Base-by-base conservation (phyloP, 2,113 vertebrate genomes). In the Misgurnus anguillicaudatus region DNA sequence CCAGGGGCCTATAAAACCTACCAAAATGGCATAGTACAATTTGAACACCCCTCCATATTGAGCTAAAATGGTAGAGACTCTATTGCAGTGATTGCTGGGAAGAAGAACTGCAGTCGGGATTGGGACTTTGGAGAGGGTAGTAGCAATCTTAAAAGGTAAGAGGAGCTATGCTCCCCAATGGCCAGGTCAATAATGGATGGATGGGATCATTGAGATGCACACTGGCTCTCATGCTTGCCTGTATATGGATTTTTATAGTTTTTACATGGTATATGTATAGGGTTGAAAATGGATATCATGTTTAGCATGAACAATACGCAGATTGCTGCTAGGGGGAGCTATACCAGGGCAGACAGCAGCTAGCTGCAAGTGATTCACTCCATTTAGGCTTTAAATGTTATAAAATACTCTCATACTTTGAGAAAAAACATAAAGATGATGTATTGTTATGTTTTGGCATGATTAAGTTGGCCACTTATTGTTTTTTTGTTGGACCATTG, bases 11-110 rank as follows among this genome's bases (percentile, higher is more conserved):
- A 5, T 80, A 24, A 77, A 45, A 47, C 69, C 13, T 82, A 86
- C 5, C 9, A 1, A 88, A 87, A 86, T 83, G 82, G 63, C 86
- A 86, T 86, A 79, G 79, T 82, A 79, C 77, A 89, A 86, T 89
- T 51, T 89, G 88, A 63, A 87, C 92, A 93, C 92, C 92, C 92
- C 93, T 91, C 85, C 89, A 89, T 67, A 84, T 80, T 88, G 83
- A 88, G 87, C 89, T 80, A 75, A 92, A 87, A 92, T 93, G 92
- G 93, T 91, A 89, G 89, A 91, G 88, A 88, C 92, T 90, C 87
- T 91, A 83, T 91, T 93, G 93, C 92, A 92, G 90, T 91, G 93
- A 90, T 92, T 94, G 88, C 91, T 94, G 92, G 92, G 92, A 94
- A 93, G 92, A 92, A 94, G 93, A 92, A 90, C 88, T 85, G 91